Evolutionary conservation across 2,888 invertebrate species (phyloP), one percentile per base, ranked within the genome.

Genomic region (Galerucella calmariensis): DNA sequence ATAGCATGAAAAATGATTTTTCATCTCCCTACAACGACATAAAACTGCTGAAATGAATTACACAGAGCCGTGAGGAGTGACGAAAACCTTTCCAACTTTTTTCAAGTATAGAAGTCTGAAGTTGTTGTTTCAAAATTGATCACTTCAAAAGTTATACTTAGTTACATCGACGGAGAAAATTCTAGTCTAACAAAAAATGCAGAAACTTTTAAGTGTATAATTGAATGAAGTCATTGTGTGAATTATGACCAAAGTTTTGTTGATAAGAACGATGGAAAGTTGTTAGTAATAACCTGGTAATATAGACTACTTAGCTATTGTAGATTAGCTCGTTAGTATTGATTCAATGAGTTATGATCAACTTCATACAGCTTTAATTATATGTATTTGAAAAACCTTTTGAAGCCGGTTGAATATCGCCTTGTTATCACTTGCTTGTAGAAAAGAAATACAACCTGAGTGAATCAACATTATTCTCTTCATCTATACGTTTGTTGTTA

Each of bases 71-170:
- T 56, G 16, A 56, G 12, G 59, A 59, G 59, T 59, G 59, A 59
- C 59, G 59, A 66, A 24, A 66, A 74, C 66, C 59, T 58, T 69
- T 59, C 46, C 16, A 75, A 73, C 74, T 75, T 68, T 69, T 72
- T 72, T 73, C 72, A 73, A 75, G 75, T 63, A 73, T 76, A 62
- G 72, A 73, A 75, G 76, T 48, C 69, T 73, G 72, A 59, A 70
- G 73, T 74, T 68, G 74, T 76, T 75, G 77, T 74, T 41, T 69
- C 74, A 77, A 77, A 80, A 80, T 79, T 79, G 79, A 80, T 81
- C 75, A 79, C 76, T 73, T 68, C 69, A 72, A 78, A 80, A 81
- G 75, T 81, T 78, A 71, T 74, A 75, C 74, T 75, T 79, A 78
- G 77, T 80, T 79, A 79, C 79, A 79, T 77, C 77, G 76, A 41